Conservation (phyloP, 2,888 invertebrate species). For the Perithous albicinctus region DNA sequence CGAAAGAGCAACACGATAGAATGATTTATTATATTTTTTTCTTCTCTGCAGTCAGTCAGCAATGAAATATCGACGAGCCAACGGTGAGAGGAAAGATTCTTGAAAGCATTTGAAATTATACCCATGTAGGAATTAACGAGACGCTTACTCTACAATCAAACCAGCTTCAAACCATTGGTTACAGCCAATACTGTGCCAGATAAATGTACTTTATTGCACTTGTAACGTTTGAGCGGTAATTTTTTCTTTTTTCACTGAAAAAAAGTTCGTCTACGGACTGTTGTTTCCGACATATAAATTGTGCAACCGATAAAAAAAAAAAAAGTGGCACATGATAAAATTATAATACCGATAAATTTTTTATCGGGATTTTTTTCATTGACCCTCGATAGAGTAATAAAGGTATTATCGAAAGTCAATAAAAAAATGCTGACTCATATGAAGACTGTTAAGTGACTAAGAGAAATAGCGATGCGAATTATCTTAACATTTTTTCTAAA, state of each 20-base stretch:
- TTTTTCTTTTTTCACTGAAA: not conserved
- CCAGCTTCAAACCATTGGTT: not conserved
- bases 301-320: not conserved
- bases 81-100: constrained; percentile 44
- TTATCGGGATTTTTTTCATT: too few species aligned
- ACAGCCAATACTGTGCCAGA: not conserved
- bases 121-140: constrained; percentile 13
- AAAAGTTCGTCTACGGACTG: not conserved
- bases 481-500: too few species aligned
- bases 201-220: not conserved
- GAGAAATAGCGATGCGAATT: too few species aligned
- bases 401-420: too few species aligned
- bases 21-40: constrained; percentile 3
- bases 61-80: constrained; percentile 23
- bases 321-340: too few species aligned
- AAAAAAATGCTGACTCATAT: too few species aligned
- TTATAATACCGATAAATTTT: too few species aligned
- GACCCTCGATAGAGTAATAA: too few species aligned
- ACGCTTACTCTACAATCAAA: not conserved
- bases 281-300: not conserved
- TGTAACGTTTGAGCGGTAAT: not conserved
- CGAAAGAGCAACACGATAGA: constrained; percentile 20
- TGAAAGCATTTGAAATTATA: not conserved
- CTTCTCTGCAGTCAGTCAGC: not conserved
- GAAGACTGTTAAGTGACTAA: too few species aligned